Conservation (phyloP, 2,888 invertebrate genomes). For the Chloroclysta siterata region DNA sequence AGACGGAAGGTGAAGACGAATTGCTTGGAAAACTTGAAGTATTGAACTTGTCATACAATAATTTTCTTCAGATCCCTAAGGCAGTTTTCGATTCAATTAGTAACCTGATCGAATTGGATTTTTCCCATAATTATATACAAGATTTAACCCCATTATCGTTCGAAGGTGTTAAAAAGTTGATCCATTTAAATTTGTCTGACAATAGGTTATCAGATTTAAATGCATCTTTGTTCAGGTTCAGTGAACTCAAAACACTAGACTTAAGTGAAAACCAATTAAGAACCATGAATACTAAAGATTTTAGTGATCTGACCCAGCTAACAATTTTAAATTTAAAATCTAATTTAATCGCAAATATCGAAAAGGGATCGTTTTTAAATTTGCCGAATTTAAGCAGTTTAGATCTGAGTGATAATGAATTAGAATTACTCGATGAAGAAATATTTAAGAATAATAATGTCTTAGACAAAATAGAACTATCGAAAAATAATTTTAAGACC, state of each 20-base stretch:
- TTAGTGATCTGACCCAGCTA: conserved; percentile 52
- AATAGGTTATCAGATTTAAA: conserved; percentile 60
- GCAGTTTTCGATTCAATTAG: conserved; percentile 53
- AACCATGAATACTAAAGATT: conserved; percentile 50
- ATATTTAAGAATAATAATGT: conserved; percentile 45
- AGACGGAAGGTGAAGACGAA: conserved; percentile 28
- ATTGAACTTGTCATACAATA: conserved; percentile 62
- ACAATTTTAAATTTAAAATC: conserved; percentile 53
- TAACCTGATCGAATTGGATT: conserved; percentile 55
- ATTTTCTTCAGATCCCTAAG: conserved; percentile 53
- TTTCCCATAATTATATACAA: conserved; percentile 62
- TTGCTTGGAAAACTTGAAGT: conserved; percentile 47
- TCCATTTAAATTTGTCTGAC: conserved; percentile 55
- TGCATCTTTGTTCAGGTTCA: conserved; percentile 60
- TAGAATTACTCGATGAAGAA: conserved; percentile 50
- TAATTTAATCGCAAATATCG: conserved; percentile 54
- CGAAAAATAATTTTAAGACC: conserved; percentile 56
- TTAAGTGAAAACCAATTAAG: conserved; percentile 58
- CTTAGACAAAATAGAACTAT: conserved; percentile 54
- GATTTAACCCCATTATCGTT: conserved; percentile 54
- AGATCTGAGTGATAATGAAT: conserved; percentile 55
- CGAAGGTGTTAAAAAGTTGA: conserved; percentile 60
- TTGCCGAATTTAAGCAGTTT: conserved; percentile 48
- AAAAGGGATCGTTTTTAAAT: conserved; percentile 49
- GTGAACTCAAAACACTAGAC: conserved; percentile 52